These are phyloP conservation scores for Poeciliopsis turneri DNA, from an alignment of 2,797 vertebrate species.

Conservation along the genomic window DNA sequence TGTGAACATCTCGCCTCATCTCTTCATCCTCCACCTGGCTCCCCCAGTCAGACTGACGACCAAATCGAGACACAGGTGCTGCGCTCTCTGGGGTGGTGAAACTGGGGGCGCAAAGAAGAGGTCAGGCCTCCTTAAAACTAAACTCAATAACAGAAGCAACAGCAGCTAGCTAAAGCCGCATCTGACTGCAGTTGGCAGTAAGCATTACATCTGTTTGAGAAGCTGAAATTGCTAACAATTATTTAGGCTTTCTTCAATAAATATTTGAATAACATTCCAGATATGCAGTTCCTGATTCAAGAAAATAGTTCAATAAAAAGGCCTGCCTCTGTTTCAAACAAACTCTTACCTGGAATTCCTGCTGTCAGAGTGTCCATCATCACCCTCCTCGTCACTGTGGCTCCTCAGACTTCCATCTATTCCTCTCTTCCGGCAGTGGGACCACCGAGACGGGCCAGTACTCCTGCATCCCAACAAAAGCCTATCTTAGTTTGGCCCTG, in stretches of 20 bases:
- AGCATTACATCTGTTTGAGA: background rate
- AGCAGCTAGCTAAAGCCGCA: background rate
- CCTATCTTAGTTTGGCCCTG: background rate
- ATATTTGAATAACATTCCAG: background rate
- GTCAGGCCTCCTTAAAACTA: background rate
- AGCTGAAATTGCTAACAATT: background rate
- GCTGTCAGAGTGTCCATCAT: slow-evolving; percentile 13
- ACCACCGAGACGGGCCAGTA: slow-evolving; percentile 50
- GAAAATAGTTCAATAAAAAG: background rate
- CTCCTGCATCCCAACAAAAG: slow-evolving; percentile 21
- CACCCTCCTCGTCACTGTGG: slow-evolving; percentile 13
- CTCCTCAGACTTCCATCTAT: slow-evolving; percentile 62
- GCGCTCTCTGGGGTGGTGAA: slow-evolving; percentile 72
- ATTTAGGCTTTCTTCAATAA: background rate
- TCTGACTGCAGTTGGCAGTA: background rate
- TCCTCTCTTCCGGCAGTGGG: slow-evolving; percentile 69
- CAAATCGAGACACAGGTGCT: slow-evolving; percentile 60
- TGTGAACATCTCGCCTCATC: slow-evolving; percentile 63
- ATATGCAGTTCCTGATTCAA: background rate
- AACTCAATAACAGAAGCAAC: background rate
- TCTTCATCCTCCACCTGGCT: slow-evolving; percentile 72
- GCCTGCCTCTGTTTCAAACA: background rate
- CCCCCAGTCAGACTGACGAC: slow-evolving; percentile 61
- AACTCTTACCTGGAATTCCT: slow-evolving; percentile 57
- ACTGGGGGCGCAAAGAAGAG: slow-evolving; percentile 31